These are phyloP conservation scores for Aegypius monachus DNA, from an alignment of 2,113 vertebrate genomes.

Conservation along the genomic window DNA sequence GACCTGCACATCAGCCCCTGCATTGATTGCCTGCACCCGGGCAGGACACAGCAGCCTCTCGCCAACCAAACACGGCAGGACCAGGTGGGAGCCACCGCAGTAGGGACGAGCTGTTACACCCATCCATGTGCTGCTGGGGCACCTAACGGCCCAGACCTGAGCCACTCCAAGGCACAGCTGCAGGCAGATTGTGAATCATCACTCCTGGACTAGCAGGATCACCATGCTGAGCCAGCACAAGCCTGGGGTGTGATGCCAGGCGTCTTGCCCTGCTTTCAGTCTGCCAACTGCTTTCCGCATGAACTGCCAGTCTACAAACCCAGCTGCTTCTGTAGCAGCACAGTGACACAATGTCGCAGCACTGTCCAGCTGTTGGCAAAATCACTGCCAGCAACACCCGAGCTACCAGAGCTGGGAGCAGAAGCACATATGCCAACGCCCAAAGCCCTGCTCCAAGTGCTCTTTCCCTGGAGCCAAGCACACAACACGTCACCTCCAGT, in stretches of 20 bases:
- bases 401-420: background rate
- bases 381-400: background rate
- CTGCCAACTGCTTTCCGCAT: background rate
- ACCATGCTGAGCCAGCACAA: background rate
- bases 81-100: accelerated
- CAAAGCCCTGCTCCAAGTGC: background rate
- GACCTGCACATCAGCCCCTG: background rate
- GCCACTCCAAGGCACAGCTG: background rate
- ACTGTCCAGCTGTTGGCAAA: background rate
- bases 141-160: background rate
- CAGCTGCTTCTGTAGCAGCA: background rate
- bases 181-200: background rate
- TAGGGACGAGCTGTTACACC: background rate
- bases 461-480: background rate
- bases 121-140: background rate
- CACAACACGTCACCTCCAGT: background rate
- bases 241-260: background rate
- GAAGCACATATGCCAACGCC: background rate
- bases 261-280: background rate
- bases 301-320: background rate
- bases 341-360: background rate
- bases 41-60: background rate
- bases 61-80: accelerated
- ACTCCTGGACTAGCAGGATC: background rate
- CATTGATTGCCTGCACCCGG: background rate